Base-by-base conservation (phyloP, 2,797 vertebrate genomes). In the Echeneis naucrates region DNA sequence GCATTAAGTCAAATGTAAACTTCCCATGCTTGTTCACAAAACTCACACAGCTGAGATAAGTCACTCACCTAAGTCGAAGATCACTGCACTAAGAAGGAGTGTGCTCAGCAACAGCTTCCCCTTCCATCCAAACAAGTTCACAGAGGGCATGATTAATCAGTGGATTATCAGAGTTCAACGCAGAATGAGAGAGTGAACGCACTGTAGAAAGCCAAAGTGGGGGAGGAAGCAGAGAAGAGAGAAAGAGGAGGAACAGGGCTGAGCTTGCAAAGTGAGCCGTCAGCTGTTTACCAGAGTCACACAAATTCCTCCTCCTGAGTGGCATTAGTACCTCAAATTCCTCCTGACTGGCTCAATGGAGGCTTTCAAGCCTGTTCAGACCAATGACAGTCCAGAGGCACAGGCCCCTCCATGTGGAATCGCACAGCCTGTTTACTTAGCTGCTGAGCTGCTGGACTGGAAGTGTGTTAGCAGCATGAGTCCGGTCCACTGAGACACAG, bases 11-110 rank as follows among this genome's bases (percentile, higher is more conserved):
- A 50, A 55, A 44, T 82, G 16, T n/a, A 76, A 75, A 70, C 32
- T 0, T 19, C 23, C 23, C 48, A 6, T 45, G 17, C 26, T 54
- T 38, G 8, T 59, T 75, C 51, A 76, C 11, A 70, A 16, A 76
- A 45, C 38, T 40, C 72, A 60, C 42, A 63, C 2, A 14, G 77
- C 30, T 47, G 53, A 78, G 23, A 40, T 54, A 50, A 88, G 47
- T 82, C 54, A 94, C 95, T 94, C 90, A 95, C 94, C 94, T 67
- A 90, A 88, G 59, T 94, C 91, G 42, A 90, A 73, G 86, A 93
- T 90, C 74, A 93, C 2, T 10, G 80, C 83, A 66, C 72, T 91
- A 84, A 93, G 42, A 53, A 94, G 68, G 8, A 94, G 64, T 57
- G 69, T 14, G 23, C 83, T 78, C 37, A 94, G 81, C 58, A 83